Evolutionary conservation across 2,797 vertebrate species (phyloP).

Genomic region (Phoebastria nigripes): DNA sequence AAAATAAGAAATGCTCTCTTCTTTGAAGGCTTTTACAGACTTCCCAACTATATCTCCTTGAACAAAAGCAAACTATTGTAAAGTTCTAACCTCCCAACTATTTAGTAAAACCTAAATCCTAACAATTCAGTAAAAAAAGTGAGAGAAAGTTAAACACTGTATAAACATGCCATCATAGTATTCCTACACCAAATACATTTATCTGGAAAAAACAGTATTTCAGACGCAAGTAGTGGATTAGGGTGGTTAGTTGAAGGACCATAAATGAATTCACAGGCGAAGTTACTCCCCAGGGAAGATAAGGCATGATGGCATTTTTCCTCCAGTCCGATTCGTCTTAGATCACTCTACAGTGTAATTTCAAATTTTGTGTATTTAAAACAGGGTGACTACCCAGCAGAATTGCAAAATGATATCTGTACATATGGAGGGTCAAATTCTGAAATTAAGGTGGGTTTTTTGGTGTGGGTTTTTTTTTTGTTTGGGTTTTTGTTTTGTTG

Average conservation of each 20-base stretch:
- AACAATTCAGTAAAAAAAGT: background rate
- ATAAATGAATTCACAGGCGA: background rate
- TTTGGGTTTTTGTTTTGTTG: too few relatives aligned
- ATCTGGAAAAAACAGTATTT: background rate
- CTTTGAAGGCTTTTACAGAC: background rate
- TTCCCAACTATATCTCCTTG: background rate
- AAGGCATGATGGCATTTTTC: background rate
- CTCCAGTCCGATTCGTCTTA: background rate
- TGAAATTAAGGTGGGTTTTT: background rate
- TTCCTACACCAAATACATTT: background rate
- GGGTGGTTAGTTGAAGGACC: background rate
- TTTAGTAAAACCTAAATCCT: background rate
- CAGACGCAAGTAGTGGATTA: background rate
- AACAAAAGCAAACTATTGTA: background rate
- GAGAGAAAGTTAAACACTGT: background rate
- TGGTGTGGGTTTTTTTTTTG: too few relatives aligned
- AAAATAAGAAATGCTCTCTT: background rate
- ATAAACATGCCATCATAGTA: background rate
- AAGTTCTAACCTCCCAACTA: background rate
- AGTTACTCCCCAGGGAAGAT: background rate
- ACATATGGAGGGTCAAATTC: background rate
- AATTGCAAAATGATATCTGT: background rate
- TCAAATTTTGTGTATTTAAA: background rate
- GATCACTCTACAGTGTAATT: background rate
- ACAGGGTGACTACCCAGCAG: background rate